These are phyloP conservation scores for Eupithecia insigniata DNA, from an alignment of 2,888 invertebrate genomes.

Conservation along the genomic window DNA sequence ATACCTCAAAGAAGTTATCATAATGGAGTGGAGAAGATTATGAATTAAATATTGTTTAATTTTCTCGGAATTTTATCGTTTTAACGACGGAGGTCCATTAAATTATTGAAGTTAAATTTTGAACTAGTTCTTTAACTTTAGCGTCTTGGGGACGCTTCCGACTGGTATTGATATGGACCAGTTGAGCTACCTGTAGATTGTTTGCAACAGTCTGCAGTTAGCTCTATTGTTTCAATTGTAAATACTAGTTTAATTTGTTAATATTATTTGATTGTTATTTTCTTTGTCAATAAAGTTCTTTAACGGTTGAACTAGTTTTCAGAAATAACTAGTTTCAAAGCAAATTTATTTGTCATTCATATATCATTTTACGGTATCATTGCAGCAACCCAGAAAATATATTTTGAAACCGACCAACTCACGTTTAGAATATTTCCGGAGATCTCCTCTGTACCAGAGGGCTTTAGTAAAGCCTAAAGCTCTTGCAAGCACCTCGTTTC, in stretches of 20 bases:
- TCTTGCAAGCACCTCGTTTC: constrained; percentile 3
- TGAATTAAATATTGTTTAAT: not conserved
- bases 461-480: constrained; percentile 13
- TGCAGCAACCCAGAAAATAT: not conserved
- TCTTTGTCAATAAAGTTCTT: too few species aligned
- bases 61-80: not conserved
- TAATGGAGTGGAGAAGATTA: not conserved
- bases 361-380: not conserved
- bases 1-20: not conserved
- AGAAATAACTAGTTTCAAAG: not conserved
- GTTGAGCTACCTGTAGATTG: too few species aligned
- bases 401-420: not conserved
- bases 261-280: too few species aligned
- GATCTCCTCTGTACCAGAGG: not conserved
- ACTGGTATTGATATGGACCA: too few species aligned
- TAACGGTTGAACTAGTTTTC: too few species aligned
- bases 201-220: too few species aligned
- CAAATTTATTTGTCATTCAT: not conserved
- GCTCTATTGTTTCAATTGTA: too few species aligned
- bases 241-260: too few species aligned
- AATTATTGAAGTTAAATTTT: not conserved
- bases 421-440: not conserved
- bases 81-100: not conserved
- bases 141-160: too few species aligned
- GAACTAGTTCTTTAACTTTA: too few species aligned